Evolutionary conservation across 2,797 vertebrate species (phyloP).

Genomic region (Morelia viridis): DNA sequence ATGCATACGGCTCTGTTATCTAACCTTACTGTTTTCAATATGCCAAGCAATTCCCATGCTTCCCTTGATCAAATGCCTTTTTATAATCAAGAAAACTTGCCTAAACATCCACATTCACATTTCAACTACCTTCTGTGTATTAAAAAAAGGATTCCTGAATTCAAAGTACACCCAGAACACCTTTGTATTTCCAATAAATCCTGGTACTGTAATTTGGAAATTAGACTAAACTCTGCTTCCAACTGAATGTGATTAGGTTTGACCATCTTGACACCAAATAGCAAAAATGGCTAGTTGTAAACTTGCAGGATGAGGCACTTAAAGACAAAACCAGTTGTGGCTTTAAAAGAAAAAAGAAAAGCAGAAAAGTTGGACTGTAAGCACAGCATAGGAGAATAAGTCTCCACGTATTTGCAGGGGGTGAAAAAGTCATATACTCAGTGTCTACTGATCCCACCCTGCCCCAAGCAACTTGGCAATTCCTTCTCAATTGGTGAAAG

Average conservation of each 20-base stretch:
- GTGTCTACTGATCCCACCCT: not conserved
- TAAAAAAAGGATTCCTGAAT: not conserved
- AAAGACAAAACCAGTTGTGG: not conserved
- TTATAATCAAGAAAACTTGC: not conserved
- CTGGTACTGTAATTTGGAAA: not conserved
- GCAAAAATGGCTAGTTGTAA: not conserved
- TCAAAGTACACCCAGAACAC: not conserved
- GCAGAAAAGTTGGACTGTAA: not conserved
- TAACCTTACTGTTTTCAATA: not conserved
- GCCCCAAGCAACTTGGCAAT: not conserved
- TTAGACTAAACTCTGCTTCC: not conserved
- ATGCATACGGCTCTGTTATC: not conserved
- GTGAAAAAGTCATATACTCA: not conserved
- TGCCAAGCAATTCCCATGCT: not conserved
- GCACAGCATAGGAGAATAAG: not conserved
- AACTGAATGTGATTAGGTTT: not conserved
- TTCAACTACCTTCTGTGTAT: not conserved
- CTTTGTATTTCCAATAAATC: not conserved
- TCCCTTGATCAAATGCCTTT: not conserved
- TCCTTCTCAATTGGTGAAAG: not conserved
- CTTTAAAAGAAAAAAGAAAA: not conserved
- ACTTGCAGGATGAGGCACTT: not conserved
- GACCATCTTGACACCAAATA: not conserved
- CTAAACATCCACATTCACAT: not conserved
- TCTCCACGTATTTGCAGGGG: not conserved